Base-by-base conservation (phyloP, 2,888 invertebrate species). In the Endotricha flammealis region DNA sequence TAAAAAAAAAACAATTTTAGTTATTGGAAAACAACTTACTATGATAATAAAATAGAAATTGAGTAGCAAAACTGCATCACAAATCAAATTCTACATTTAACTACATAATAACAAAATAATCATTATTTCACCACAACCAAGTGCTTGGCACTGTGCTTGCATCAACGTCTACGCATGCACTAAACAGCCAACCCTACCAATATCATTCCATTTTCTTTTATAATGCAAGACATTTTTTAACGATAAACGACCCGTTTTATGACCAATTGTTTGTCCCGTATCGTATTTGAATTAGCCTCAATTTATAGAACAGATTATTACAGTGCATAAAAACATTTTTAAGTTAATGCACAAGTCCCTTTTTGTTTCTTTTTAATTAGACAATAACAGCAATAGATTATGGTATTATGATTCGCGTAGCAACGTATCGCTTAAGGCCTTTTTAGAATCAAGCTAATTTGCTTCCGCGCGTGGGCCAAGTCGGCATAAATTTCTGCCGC, bases 11-110 rank as follows among this genome's bases (percentile, higher is more conserved):
- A 54, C 45, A 36, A 39, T 44, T 44, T 48, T 42, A 51, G 37
- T 55, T 29, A 44, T 30, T 36, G 35, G 39, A 17, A 32, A 44
- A 44, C 13, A 45, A 44, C 37, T 45, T 39, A 47, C 52, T 68
- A 68, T 64, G 75, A 80, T 79, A 79, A 79, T 77, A 81, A 77
- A 80, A 76, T 69, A 79, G 74, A 79, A 65, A 55, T 72, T 57
- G 54, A 61, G 68, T 64, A 70, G 79, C 77, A 77, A 74, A 82
- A 79, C 76, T 74, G 81, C 77, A 82, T 82, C 79, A 79, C 78
- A 83, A 66, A 63, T 70, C 64, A 73, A 77, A 62, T 50, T 54
- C 67, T 68, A 66, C 63, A 36, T 52, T 51, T 48, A 63, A 50
- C 76, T 77, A 78, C 74, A 49, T 46, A 38, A 49, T 56, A 57